Evolutionary conservation across 1,140 invertebrate genomes (phyloP).

Genomic region (Rhyzopertha dominica): DNA sequence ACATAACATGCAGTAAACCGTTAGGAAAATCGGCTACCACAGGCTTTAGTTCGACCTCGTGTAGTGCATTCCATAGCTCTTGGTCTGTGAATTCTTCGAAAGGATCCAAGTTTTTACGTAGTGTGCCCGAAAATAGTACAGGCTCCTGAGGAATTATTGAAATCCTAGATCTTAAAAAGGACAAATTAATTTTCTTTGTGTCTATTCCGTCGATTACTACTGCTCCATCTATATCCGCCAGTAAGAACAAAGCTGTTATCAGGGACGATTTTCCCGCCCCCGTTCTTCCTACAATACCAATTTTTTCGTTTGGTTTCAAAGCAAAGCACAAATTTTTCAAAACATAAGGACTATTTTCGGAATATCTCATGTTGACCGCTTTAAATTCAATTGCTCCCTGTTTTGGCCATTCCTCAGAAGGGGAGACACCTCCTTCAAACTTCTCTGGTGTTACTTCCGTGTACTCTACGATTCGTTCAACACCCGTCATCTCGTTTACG

Average conservation of each 20-base stretch:
- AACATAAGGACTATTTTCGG: conserved; percentile 57
- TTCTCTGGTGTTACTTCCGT: conserved; percentile 64
- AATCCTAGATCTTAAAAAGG: conserved; percentile 64
- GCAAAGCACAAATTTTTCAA: conserved; percentile 58
- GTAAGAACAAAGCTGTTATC: conserved; percentile 63
- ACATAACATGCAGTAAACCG: conserved; percentile 50
- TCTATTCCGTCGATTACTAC: conserved; percentile 41
- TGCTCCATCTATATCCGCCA: conserved; percentile 38
- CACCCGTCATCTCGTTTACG: conserved; percentile 82
- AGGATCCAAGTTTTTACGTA: conserved; percentile 85
- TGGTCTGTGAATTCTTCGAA: conserved; percentile 66
- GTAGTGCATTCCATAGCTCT: conserved; percentile 74
- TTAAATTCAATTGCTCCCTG: conserved; percentile 64
- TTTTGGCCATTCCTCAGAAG: conserved; percentile 55
- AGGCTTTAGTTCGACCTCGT: conserved; percentile 68
- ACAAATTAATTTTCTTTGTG: conserved; percentile 55
- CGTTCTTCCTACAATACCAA: conserved; percentile 65
- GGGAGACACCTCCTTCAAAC: conserved; percentile 64
- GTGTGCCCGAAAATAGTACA: conserved; percentile 73
- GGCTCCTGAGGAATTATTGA: conserved; percentile 82
- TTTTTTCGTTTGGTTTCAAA: conserved; percentile 58
- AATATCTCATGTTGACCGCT: conserved; percentile 62
- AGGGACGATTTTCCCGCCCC: conserved; percentile 81
- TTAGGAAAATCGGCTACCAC: conserved; percentile 41
- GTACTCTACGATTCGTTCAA: conserved; percentile 67